Percentiles rank a stretch among this genome's conserved stretches.
These are phyloP conservation scores for Phytoseiulus persimilis DNA, from an alignment of 2,888 invertebrate genomes.

Conservation along the genomic window DNA sequence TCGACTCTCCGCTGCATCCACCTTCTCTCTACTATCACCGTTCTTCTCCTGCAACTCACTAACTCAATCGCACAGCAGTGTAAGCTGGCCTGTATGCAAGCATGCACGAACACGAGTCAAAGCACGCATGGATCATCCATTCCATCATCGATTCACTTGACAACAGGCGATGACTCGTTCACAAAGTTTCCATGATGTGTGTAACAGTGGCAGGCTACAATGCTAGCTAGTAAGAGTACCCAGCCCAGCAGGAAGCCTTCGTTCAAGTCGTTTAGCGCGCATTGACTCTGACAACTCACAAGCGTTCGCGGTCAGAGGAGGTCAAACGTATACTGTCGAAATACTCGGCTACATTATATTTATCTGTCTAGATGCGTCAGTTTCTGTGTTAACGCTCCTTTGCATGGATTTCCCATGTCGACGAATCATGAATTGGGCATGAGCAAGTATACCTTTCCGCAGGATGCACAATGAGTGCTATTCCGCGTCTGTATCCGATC, in stretches of 20 bases:
- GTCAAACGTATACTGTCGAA: neutral
- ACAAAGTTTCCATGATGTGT: neutral
- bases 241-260: conserved; percentile 5
- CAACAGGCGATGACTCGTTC: neutral
- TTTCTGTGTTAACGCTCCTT: neutral
- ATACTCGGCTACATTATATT: neutral
- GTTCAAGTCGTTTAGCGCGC: neutral
- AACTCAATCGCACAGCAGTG: neutral
- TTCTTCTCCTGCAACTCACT: neutral
- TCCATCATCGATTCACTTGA: neutral
- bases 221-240: neutral
- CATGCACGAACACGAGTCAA: neutral
- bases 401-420: neutral
- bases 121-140: neutral
- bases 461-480: too few species aligned
- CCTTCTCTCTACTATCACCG: neutral
- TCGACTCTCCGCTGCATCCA: too few species aligned
- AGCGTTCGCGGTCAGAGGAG: neutral
- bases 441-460: too few species aligned
- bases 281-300: neutral
- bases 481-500: too few species aligned
- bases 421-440: too few species aligned
- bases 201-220: neutral
- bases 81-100: neutral
- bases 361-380: neutral